These are phyloP conservation scores for Moxostoma hubbsi DNA, from an alignment of 2,797 vertebrate genomes.

Conservation along the genomic window DNA sequence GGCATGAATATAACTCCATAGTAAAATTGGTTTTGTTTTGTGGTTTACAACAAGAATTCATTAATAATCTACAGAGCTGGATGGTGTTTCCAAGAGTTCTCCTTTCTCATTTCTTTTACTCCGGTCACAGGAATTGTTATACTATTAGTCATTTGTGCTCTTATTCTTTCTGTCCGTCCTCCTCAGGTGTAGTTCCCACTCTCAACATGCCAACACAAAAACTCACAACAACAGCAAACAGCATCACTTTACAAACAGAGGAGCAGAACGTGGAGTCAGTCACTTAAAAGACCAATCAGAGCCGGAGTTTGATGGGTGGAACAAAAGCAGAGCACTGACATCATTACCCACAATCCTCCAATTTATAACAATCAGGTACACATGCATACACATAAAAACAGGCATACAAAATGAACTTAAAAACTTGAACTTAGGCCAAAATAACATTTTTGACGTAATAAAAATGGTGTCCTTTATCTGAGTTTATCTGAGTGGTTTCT, in stretches of 20 bases:
- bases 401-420: conserved; percentile 21
- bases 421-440: neutral
- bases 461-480: no score
- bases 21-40: no score
- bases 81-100: no score
- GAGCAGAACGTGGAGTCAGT: neutral
- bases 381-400: conserved; percentile 23
- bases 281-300: neutral
- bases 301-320: neutral
- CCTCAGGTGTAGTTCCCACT: neutral
- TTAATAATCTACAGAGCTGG: no score
- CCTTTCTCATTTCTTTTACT: no score
- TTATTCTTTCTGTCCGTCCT: neutral
- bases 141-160: neutral
- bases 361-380: conserved; percentile 35
- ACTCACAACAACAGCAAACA: neutral
- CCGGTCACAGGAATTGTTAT: neutral
- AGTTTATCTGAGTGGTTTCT: no score
- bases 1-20: no score
- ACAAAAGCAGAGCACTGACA: neutral
- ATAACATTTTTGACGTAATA: no score
- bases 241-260: neutral
- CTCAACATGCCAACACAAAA: conserved; percentile 28
- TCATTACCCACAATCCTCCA: conserved; percentile 29
- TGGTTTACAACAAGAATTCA: no score